Evolutionary conservation across 1,140 invertebrate species (phyloP).

Genomic region (Aradophagus sp.): DNA sequence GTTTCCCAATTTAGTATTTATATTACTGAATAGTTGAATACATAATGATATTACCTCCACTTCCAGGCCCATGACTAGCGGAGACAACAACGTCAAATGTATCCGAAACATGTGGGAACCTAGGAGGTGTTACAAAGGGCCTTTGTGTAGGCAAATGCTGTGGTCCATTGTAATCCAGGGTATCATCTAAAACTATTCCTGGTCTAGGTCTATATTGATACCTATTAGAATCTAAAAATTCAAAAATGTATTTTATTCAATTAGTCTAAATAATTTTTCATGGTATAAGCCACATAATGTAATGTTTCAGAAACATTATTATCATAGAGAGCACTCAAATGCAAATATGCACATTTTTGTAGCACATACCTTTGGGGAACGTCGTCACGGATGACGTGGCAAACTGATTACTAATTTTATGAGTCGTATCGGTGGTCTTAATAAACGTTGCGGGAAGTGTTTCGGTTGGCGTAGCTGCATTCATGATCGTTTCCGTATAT

Average conservation of each 20-base stretch:
- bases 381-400: conserved; percentile 47
- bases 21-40: too few relatives aligned
- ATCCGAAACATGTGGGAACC: conserved; percentile 78
- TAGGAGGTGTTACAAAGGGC: conserved; percentile 66
- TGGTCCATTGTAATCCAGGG: too few relatives aligned
- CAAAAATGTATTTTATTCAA: neutral
- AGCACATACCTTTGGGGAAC: conserved; percentile 57
- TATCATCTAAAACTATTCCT: conserved; percentile 87
- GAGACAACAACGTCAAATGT: conserved; percentile 92
- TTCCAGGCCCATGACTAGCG: conserved; percentile 87
- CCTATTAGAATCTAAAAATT: conserved; percentile 45
- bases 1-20: too few relatives aligned
- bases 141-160: conserved; percentile 70
- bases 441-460: conserved; percentile 57
- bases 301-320: neutral
- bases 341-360: conserved; percentile 15
- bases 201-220: conserved; percentile 82
- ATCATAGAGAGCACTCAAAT: neutral
- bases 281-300: too few relatives aligned
- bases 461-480: conserved; percentile 63
- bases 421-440: conserved; percentile 43
- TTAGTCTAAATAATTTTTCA: neutral
- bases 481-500: conserved; percentile 38
- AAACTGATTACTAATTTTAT: conserved; percentile 42
- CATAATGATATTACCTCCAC: conserved; percentile 64